These are phyloP conservation scores for Rhorus exstirpatorius DNA, from an alignment of 2,888 invertebrate species.

Conservation along the genomic window DNA sequence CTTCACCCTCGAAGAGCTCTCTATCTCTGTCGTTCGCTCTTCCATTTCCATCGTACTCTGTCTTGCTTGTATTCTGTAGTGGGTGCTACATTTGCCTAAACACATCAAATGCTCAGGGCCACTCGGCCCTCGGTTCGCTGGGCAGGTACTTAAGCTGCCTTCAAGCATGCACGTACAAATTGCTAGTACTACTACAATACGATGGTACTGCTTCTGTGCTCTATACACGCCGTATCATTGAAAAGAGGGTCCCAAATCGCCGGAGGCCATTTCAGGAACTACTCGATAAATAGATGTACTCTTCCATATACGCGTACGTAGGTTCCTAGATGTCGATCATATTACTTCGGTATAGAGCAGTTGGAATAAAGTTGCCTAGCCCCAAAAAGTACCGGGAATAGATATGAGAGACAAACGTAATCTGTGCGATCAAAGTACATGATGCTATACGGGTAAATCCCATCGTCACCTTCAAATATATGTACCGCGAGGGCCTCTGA, in stretches of 20 bases:
- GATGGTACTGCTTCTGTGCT: slow-evolving; percentile 29
- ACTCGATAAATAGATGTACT: slow-evolving; percentile 46
- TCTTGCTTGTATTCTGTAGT: slow-evolving; percentile 74
- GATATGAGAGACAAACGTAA: slow-evolving; percentile 74
- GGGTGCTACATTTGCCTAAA: slow-evolving; percentile 84
- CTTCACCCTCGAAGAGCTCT: slow-evolving; percentile 53
- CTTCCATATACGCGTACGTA: slow-evolving; percentile 13
- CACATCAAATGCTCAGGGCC: slow-evolving; percentile 81
- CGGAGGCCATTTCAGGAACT: slow-evolving; percentile 67
- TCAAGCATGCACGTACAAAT: slow-evolving; percentile 58
- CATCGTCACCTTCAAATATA: slow-evolving; percentile 72
- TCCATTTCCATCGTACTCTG: slow-evolving; percentile 52
- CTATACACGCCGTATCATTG: slow-evolving; percentile 52
- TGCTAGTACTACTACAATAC: slow-evolving; percentile 40
- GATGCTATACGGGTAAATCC: slow-evolving; percentile 73
- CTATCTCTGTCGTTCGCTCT: slow-evolving; percentile 46
- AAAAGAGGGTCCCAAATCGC: slow-evolving; percentile 54
- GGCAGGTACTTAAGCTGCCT: slow-evolving; percentile 76
- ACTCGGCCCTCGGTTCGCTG: slow-evolving; percentile 77
- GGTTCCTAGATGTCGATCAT: slow-evolving; percentile 19
- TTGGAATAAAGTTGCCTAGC: slow-evolving; percentile 42
- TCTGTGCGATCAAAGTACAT: slow-evolving; percentile 81
- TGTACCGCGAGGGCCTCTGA: slow-evolving; percentile 33
- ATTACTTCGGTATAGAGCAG: slow-evolving; percentile 24
- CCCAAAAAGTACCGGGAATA: slow-evolving; percentile 17